phyloP scores from a whole-genome alignment of 2,888 invertebrate species.

The Plebejus argus region DNA sequence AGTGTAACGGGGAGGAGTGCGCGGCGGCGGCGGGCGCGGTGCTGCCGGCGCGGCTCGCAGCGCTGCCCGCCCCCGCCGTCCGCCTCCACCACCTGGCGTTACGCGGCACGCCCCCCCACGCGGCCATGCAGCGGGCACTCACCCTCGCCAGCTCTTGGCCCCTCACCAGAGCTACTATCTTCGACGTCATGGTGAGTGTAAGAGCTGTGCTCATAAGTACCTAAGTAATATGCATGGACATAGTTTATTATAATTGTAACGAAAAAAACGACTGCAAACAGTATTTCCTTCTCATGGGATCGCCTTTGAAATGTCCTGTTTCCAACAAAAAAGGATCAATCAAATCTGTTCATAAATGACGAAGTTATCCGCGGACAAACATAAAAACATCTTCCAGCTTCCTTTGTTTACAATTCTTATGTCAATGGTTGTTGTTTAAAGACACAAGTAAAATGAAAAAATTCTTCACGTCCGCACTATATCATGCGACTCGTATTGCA shows the following conservation, averaged over 20 bases:
- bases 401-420: too few species aligned
- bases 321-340: too few species aligned
- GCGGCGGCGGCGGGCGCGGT: constrained; percentile 88
- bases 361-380: too few species aligned
- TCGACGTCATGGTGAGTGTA: constrained; percentile 91
- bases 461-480: not conserved
- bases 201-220: not conserved
- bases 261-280: too few species aligned
- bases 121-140: constrained; percentile 95
- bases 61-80: constrained; percentile 92
- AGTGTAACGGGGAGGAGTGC: constrained; percentile 85
- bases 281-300: too few species aligned
- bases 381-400: too few species aligned
- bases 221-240: too few species aligned
- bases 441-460: too few species aligned
- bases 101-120: constrained; percentile 90
- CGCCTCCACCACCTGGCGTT: constrained; percentile 95
- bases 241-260: too few species aligned
- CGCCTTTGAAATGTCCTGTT: too few species aligned
- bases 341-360: too few species aligned
- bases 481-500: constrained; percentile 53
- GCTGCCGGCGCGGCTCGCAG: constrained; percentile 90
- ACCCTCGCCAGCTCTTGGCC: constrained; percentile 97
- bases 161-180: constrained; percentile 94
- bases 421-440: too few species aligned